Conservation (phyloP, 2,797 vertebrate genomes). For the Hoplostethus atlanticus region DNA sequence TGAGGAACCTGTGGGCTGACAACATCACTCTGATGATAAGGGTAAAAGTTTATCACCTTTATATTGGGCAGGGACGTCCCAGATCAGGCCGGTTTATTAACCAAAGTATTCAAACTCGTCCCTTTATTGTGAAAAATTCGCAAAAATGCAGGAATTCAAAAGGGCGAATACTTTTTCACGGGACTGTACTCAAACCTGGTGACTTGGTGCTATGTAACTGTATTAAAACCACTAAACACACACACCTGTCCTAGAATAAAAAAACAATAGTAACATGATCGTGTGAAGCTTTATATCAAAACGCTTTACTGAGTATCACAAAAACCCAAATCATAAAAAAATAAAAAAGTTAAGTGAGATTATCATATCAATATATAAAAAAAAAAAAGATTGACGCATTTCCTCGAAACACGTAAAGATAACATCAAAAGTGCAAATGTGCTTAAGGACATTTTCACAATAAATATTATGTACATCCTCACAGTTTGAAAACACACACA, state of each 20-base stretch:
- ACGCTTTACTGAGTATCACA: conserved; percentile 54
- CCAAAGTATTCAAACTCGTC: too few relatives aligned
- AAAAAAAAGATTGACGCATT: neutral
- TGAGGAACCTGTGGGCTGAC: too few relatives aligned
- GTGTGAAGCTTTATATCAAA: conserved; percentile 46
- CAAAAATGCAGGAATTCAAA: neutral
- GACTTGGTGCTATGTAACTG: too few relatives aligned
- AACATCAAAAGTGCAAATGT: conserved; percentile 74
- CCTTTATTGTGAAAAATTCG: too few relatives aligned
- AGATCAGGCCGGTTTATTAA: too few relatives aligned
- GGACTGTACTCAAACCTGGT: too few relatives aligned
- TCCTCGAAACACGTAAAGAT: conserved; percentile 19
- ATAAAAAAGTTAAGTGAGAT: conserved; percentile 24
- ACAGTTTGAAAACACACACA: conserved; percentile 33
- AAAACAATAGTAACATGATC: neutral
- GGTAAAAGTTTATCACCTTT: too few relatives aligned
- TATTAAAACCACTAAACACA: neutral
- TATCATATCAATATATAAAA: conserved; percentile 47
- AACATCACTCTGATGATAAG: too few relatives aligned
- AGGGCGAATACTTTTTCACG: too few relatives aligned
- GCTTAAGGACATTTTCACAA: conserved; percentile 59
- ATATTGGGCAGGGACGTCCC: too few relatives aligned
- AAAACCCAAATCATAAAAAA: conserved; percentile 34
- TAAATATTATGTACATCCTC: conserved; percentile 64
- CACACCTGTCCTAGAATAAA: neutral